Evolutionary conservation across 2,113 vertebrate species (phyloP).

Genomic region (Naja naja): DNA sequence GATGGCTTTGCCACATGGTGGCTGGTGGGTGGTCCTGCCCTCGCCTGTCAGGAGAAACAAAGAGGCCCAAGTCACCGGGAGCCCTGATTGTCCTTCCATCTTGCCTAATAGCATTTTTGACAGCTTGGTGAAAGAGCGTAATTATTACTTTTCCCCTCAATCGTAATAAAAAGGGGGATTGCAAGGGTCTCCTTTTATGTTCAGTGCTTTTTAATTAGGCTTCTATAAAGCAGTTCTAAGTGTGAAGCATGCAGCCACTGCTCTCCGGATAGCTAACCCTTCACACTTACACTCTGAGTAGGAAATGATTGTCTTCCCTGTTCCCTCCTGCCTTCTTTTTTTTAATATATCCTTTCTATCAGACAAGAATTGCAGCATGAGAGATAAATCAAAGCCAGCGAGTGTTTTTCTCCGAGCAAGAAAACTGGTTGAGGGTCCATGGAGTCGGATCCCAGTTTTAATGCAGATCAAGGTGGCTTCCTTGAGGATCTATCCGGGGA

Average conservation of each 20-base stretch:
- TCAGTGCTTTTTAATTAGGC: constrained; percentile 15
- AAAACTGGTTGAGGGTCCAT: background rate
- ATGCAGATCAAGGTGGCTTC: background rate
- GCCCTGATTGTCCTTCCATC: constrained; percentile 9
- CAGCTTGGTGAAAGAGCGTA: constrained; percentile 6
- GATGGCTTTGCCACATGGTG: background rate
- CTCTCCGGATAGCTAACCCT: constrained; percentile 1
- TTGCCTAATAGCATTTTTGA: constrained; percentile 27
- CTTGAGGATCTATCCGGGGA: too few relatives aligned
- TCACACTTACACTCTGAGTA: background rate
- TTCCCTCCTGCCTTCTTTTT: background rate
- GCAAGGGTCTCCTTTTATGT: background rate
- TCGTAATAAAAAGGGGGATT: constrained; percentile 1
- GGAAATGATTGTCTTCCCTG: constrained; percentile 25
- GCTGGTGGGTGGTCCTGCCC: background rate
- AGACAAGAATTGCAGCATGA: background rate
- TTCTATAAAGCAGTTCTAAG: constrained; percentile 15
- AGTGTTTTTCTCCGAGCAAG: background rate
- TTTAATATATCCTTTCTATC: background rate
- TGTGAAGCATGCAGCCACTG: constrained; percentile 11
- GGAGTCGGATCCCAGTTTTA: background rate
- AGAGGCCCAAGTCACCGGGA: background rate
- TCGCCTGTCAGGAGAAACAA: background rate
- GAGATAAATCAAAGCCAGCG: background rate
- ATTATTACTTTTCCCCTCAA: constrained; percentile 17